Evolutionary conservation across 1,140 invertebrate genomes (phyloP), one percentile per base, ranked within the genome.

Genomic region (Formica selysi): DNA sequence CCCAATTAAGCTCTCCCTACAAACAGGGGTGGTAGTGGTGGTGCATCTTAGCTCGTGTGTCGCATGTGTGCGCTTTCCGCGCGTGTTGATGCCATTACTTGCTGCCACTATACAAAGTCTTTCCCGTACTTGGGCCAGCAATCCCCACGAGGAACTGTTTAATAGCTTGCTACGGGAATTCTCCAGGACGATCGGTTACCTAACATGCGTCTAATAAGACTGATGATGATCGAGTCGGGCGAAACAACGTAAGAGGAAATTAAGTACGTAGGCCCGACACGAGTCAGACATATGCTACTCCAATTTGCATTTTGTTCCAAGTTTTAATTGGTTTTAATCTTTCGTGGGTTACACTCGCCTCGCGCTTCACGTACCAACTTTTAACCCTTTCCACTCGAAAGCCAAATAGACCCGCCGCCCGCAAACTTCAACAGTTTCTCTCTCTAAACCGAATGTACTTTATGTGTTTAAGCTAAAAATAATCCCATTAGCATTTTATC

Each of bases 81-180:
- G 71, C 67, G 71, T 78, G 19, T 32, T 36, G 26, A 51, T 76
- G 41, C 36, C 16, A 32, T 70, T 32, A 19, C 59, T 38, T 13
- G 74, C 59, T n/a, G 51, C 36, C 16, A 51, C 16, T 44, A 19
- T 81, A 83, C 57, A 87, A 70, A 71, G 61, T 57, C 22, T 67
- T 79, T 68, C 64, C 70, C 61, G 44, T 48, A 54, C 59, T 16
- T 44, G 44, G 19, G 41, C 54, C 13, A 61, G 54, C 54, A 48
- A 73, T 62, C 54, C 68, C 68, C 54, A 61, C 26, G 54, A 13
- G 29, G 11, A 59, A 16, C 19, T 78, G 22, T 74, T 79, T 90
- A 90, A 91, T 86, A 85, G 89, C 54, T 62, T 59, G 76, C 89
- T 48, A 3, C 26, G 86, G 89, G 83, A 90, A 85, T 87, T 85